Conservation (phyloP, 2,888 invertebrate genomes). For the Priocnemis perturbator region DNA sequence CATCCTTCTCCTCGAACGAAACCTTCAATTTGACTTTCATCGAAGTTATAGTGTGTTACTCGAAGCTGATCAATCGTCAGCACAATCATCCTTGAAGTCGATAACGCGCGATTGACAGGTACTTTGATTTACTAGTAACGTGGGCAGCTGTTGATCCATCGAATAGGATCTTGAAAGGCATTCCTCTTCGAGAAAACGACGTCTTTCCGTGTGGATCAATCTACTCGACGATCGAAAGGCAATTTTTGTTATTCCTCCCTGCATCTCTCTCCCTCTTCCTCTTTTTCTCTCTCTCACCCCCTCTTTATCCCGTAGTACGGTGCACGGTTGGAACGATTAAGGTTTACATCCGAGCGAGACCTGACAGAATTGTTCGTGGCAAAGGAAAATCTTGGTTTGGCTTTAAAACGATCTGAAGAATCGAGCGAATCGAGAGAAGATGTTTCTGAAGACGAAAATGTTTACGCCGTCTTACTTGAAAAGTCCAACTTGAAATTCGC, state of each 20-base stretch:
- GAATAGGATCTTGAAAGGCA: conserved; percentile 18
- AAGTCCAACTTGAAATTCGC: conserved; percentile 9
- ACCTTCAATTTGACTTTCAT: no score
- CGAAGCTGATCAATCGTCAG: no score
- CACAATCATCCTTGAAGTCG: no score
- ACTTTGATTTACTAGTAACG: neutral
- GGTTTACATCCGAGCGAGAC: no score
- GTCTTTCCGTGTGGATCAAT: conserved; percentile 5
- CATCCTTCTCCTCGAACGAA: no score
- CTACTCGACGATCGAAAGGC: conserved; percentile 6
- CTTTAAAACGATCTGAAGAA: neutral
- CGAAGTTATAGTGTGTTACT: no score
- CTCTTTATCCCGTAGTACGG: no score
- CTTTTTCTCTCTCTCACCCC: no score
- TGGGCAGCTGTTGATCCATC: conserved; percentile 5
- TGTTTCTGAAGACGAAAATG: neutral
- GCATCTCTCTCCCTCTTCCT: no score
- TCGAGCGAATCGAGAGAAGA: neutral
- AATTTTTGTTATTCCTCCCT: no score
- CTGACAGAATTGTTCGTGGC: neutral
- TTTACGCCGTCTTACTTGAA: no score
- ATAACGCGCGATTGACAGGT: neutral
- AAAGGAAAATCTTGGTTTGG: neutral
- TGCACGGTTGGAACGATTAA: no score
- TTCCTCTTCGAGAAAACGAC: conserved; percentile 12